Evolutionary conservation across 2,113 vertebrate genomes (phyloP).

Genomic region (Serilophus lunatus): DNA sequence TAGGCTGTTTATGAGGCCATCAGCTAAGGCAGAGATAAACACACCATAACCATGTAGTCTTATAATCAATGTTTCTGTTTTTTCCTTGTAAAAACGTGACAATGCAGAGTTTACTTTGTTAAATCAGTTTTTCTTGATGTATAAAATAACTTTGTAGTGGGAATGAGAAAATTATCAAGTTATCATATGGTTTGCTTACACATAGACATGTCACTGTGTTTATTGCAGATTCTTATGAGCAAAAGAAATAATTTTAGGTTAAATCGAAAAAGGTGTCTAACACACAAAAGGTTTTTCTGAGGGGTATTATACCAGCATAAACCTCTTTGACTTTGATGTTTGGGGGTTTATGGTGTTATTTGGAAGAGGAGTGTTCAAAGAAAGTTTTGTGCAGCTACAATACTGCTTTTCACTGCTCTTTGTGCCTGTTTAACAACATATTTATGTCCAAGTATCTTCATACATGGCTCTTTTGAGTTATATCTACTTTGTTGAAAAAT

Average conservation of each 20-base stretch:
- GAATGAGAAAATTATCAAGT: not conserved
- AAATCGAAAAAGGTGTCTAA: not conserved
- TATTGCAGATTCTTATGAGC: not conserved
- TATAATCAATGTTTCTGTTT: not conserved
- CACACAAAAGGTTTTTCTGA: fast-evolving
- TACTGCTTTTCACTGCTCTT: not conserved
- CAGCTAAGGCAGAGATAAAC: not conserved
- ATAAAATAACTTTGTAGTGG: not conserved
- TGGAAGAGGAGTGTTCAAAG: not conserved
- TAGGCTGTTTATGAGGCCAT: not conserved
- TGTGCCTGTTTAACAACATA: not conserved
- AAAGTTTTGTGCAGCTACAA: not conserved
- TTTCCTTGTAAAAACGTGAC: not conserved
- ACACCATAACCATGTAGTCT: not conserved
- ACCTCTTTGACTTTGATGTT: not conserved
- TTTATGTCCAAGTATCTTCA: not conserved
- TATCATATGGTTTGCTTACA: not conserved
- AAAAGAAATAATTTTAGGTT: not conserved
- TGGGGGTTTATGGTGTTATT: not conserved
- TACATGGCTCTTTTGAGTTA: not conserved
- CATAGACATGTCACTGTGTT: not conserved
- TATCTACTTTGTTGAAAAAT: not conserved
- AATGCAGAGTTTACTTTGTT: not conserved
- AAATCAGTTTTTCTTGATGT: not conserved
- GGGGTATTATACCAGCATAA: not conserved